Percentiles rank a stretch among this genome's conserved stretches.
Evolutionary conservation across 2,797 vertebrate species (phyloP).

Genomic region (Muscicapa comitata): DNA sequence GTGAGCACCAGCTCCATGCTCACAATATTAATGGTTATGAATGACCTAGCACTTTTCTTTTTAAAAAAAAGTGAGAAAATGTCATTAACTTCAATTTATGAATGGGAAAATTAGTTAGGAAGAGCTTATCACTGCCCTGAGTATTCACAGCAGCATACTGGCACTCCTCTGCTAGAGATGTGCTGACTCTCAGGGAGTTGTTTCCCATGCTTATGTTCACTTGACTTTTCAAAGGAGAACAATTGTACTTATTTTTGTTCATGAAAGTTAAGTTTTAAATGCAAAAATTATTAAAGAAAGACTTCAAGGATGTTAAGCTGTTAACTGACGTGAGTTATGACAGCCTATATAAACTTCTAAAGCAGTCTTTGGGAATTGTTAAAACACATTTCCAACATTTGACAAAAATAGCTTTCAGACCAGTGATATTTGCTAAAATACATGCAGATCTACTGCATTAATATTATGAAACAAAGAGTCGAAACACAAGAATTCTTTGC

Average conservation of each 20-base stretch:
- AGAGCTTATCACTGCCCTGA: background rate
- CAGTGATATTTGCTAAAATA: conserved; percentile 40
- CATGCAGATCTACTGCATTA: conserved; percentile 15
- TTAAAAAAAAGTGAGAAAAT: background rate
- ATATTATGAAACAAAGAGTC: conserved; percentile 37
- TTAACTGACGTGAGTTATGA: conserved; percentile 53
- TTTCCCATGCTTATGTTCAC: background rate
- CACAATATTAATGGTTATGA: background rate
- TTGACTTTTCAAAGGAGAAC: background rate
- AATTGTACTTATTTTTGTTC: conserved; percentile 10
- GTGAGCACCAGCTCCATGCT: background rate
- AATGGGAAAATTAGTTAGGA: background rate
- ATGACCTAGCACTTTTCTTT: background rate
- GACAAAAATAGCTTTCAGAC: conserved; percentile 54
- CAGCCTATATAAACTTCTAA: conserved; percentile 35
- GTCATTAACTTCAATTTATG: background rate
- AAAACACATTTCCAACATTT: conserved; percentile 47
- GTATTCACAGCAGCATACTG: background rate
- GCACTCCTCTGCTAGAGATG: background rate
- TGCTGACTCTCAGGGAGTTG: background rate
- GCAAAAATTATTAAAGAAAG: conserved; percentile 17
- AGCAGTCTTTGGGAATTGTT: conserved; percentile 44
- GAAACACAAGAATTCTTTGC: background rate
- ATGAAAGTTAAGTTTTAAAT: background rate
- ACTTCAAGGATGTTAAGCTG: conserved; percentile 13